Conservation (phyloP, 2,113 vertebrate genomes). For the Cathartes aura region DNA sequence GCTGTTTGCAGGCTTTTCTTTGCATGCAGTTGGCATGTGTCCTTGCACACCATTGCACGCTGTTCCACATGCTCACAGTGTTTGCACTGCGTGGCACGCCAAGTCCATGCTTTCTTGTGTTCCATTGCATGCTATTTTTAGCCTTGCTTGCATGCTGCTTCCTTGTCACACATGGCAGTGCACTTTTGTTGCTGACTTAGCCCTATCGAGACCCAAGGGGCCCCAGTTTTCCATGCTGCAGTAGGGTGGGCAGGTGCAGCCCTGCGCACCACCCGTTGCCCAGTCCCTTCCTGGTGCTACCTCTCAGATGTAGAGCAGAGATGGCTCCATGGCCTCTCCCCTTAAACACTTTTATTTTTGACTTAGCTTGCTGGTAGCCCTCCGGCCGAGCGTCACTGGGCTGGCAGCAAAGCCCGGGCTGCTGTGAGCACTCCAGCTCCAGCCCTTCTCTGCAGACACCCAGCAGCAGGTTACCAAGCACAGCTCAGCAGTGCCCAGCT, state of each 20-base stretch:
- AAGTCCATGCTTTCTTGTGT: not conserved
- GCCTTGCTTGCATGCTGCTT: not conserved
- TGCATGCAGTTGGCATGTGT: not conserved
- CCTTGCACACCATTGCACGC: fast-evolving
- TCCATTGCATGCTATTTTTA: not conserved
- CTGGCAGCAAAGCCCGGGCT: not conserved
- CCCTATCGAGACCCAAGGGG: too few relatives aligned
- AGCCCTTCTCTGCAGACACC: not conserved
- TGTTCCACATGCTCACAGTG: fast-evolving
- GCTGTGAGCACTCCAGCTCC: not conserved
- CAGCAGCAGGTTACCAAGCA: not conserved
- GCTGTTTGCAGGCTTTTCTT: not conserved
- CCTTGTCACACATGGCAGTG: fast-evolving
- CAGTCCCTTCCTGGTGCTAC: too few relatives aligned
- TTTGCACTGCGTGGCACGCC: fast-evolving
- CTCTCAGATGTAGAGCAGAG: fast-evolving
- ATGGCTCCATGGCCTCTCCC: not conserved
- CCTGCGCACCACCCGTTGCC: too few relatives aligned
- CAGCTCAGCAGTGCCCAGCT: not conserved
- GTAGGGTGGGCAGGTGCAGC: not conserved
- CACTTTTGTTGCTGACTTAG: too few relatives aligned
- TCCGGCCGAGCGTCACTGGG: fast-evolving
- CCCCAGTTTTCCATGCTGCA: not conserved
- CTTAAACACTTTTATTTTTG: not conserved
- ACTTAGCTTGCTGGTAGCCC: not conserved